These are phyloP conservation scores for Glyptemys insculpta DNA, from an alignment of 2,797 vertebrate genomes.

Conservation along the genomic window DNA sequence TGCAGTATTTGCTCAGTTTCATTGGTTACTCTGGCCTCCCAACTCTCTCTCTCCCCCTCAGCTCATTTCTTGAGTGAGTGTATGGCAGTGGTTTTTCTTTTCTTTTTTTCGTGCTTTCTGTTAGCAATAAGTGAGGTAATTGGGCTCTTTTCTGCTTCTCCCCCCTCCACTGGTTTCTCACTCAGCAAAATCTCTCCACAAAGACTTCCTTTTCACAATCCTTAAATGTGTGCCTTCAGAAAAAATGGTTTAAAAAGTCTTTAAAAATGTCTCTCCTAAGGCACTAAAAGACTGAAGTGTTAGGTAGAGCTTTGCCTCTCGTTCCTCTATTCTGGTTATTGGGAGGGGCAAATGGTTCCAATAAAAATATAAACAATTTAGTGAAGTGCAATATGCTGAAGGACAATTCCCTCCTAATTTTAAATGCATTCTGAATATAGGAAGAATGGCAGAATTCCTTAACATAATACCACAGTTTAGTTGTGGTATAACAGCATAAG, in stretches of 20 bases:
- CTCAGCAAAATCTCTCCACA: background rate
- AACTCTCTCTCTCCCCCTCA: background rate
- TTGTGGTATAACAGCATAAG: constrained; percentile 76
- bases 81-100: background rate
- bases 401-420: constrained; percentile 77
- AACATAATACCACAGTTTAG: constrained; percentile 76
- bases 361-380: constrained; percentile 51
- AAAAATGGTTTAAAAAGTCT: background rate
- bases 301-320: constrained; percentile 13
- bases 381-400: constrained; percentile 60
- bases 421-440: constrained; percentile 69
- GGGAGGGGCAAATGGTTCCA: constrained; percentile 59
- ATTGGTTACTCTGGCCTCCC: background rate
- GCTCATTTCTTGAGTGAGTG: background rate
- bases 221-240: background rate
- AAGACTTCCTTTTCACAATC: background rate
- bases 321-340: constrained; percentile 65
- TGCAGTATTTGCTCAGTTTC: background rate
- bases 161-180: background rate
- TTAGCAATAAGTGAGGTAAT: background rate
- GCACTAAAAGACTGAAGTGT: background rate
- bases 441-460: constrained; percentile 76
- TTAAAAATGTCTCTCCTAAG: background rate
- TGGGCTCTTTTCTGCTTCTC: background rate
- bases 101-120: background rate